These are phyloP conservation scores for Drosophila sproati DNA, from an alignment of 1,140 invertebrate genomes.

Conservation along the genomic window DNA sequence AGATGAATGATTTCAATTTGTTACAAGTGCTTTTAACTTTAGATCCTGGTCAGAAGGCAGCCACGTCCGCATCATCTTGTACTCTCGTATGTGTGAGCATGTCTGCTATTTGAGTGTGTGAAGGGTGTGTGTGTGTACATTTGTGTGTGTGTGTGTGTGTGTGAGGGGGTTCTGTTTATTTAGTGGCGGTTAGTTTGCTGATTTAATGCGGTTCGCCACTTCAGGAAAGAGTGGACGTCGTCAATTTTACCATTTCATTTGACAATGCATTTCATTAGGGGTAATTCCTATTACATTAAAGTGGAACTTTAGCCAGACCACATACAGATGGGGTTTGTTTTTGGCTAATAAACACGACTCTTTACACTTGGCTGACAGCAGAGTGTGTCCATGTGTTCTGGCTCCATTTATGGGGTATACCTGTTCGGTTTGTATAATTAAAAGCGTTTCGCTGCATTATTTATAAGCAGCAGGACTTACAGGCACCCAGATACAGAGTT, in stretches of 20 bases:
- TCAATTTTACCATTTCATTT: conserved; percentile 83
- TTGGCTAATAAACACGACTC: conserved; percentile 74
- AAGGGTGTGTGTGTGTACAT: conserved; percentile 22
- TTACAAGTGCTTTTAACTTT: conserved; percentile 81
- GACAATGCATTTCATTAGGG: conserved; percentile 81
- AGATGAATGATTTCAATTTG: conserved; percentile 82
- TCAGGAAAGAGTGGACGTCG: conserved; percentile 77
- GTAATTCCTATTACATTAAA: conserved; percentile 75
- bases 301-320: conserved; percentile 46
- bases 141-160: conserved; percentile 16
- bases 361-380: conserved; percentile 72
- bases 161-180: conserved; percentile 55
- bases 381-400: conserved; percentile 25
- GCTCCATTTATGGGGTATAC: conserved; percentile 24
- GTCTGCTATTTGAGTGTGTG: conserved; percentile 11
- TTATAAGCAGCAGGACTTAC: conserved; percentile 47
- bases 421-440: conserved; percentile 68
- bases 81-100: conserved; percentile 7
- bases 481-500: too few species aligned
- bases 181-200: conserved; percentile 80
- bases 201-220: conserved; percentile 77
- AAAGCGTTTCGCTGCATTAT: conserved; percentile 70
- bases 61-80: conserved; percentile 20
- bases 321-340: conserved; percentile 50
- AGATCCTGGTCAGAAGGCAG: conserved; percentile 51